Evolutionary conservation across 1,140 invertebrate genomes (phyloP), one percentile per base, ranked within the genome.

Genomic region (Muscidifurax raptorellus): DNA sequence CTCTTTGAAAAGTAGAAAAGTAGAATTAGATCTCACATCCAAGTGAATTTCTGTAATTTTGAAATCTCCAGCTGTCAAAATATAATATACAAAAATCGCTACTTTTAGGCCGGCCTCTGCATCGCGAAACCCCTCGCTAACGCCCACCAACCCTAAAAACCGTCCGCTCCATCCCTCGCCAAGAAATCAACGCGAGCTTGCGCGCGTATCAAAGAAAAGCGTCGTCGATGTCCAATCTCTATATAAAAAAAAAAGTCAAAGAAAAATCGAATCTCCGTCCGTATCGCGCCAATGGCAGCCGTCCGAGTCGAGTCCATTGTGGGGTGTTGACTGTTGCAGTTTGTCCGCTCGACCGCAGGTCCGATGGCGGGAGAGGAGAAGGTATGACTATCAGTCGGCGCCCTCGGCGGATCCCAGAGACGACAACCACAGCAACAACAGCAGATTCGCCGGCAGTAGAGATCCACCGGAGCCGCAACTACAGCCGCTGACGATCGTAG

Each of bases 331-430:
- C 90, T 93, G 92, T 93, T 93, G 91, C 93, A 94, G 94, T 94
- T 94, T 92, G 93, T 94, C 89, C 93, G 94, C 86, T 94, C 92
- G 87, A 92, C 92, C 88, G 92, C 93, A 91, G 94, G 93, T 91
- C 91, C 94, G 91, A 91, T 93, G 88, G 92, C 92, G 82, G 93
- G 92, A 88, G 94, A 95, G 90, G 94, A 94, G 90, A 94, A 94
- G 91, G 94, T 95, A 91, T 94, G 94, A 94, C 93, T 94, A 91
- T 91, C 93, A 93, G 90, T 89, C 88, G 89, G 91, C 92, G 87
- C 89, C 88, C 88, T 72, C 72, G 36, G 84, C 80, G 82, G 87
- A 88, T 64, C 86, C 87, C 78, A 76, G 74, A 44, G 86, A 88
- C 52, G 75, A 85, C 80, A 86, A 12, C 75, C 25, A 30, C 71